A percentile compares a stretch with the other conserved stretches of the same genome.
These are phyloP conservation scores for Agrotis clavis DNA, from an alignment of 2,888 invertebrate species.

Conservation along the genomic window DNA sequence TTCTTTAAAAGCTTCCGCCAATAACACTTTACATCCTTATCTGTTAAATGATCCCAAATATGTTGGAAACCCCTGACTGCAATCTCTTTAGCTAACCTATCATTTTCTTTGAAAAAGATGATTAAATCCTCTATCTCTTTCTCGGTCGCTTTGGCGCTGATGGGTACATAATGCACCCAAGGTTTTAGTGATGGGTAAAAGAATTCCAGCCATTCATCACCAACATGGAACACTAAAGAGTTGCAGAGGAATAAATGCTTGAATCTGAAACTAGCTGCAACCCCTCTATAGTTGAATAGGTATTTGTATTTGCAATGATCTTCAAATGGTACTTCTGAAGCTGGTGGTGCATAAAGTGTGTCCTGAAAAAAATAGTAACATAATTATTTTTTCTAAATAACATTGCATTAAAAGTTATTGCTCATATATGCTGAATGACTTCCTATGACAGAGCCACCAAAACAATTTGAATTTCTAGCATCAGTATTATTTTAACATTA, in stretches of 20 bases:
- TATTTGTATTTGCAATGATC: constrained; percentile 98
- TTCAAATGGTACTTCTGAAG: constrained; percentile 96
- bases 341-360: constrained; percentile 96
- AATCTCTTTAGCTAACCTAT: constrained; percentile 94
- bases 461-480: neutral
- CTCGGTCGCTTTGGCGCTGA: constrained; percentile 92
- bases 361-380: constrained; percentile 91
- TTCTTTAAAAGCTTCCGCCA: constrained; percentile 95
- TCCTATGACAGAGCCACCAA: neutral
- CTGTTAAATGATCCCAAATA: constrained; percentile 95
- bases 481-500: neutral
- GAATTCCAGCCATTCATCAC: constrained; percentile 98
- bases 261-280: constrained; percentile 99
- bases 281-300: constrained; percentile 98
- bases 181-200: constrained; percentile 97
- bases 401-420: too few species aligned
- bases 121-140: constrained; percentile 94
- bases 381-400: too few species aligned
- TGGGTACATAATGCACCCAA: constrained; percentile 98
- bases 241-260: constrained; percentile 98
- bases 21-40: constrained; percentile 96
- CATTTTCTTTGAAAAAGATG: constrained; percentile 94
- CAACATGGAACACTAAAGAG: constrained; percentile 98
- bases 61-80: constrained; percentile 96
- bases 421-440: neutral